These are phyloP conservation scores for Hypena proboscidalis DNA, from an alignment of 2,888 invertebrate species.

Conservation along the genomic window DNA sequence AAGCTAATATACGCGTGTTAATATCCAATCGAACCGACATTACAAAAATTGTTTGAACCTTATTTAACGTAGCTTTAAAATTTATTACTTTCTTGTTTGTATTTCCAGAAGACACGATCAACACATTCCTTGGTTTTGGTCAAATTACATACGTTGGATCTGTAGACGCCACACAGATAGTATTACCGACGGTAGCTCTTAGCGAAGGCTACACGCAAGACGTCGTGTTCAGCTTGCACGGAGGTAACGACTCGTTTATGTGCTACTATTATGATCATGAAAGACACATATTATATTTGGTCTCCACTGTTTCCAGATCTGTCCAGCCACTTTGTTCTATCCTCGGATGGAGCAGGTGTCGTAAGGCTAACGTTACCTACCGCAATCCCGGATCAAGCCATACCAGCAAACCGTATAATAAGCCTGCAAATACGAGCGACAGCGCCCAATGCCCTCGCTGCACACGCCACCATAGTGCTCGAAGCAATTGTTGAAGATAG, in stretches of 20 bases:
- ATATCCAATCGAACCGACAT: too few species aligned
- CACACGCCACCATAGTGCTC: slow-evolving; percentile 37
- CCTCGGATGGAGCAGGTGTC: slow-evolving; percentile 8
- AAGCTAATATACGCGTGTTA: too few species aligned
- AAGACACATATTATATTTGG: background rate
- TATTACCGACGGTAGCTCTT: slow-evolving; percentile 42
- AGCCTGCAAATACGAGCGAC: slow-evolving; percentile 38
- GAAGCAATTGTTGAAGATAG: slow-evolving; percentile 20
- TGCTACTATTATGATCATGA: background rate
- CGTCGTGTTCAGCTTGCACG: slow-evolving; percentile 42
- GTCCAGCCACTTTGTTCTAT: slow-evolving; percentile 22
- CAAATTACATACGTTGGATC: slow-evolving; percentile 38
- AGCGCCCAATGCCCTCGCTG: slow-evolving; percentile 24
- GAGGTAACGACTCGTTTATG: slow-evolving; percentile 32
- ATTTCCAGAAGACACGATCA: slow-evolving; percentile 23
- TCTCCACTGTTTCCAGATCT: slow-evolving; percentile 17
- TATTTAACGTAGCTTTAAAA: too few species aligned
- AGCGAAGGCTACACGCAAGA: slow-evolving; percentile 40
- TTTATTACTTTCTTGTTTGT: background rate
- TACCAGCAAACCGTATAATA: slow-evolving; percentile 33
- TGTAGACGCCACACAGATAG: slow-evolving; percentile 18
- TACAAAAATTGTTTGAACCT: too few species aligned
- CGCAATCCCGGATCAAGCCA: slow-evolving; percentile 32
- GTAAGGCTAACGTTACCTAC: slow-evolving; percentile 25
- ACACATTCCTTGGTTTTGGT: slow-evolving; percentile 36